A percentile compares a stretch with the other conserved stretches of the same genome.
Evolutionary conservation across 2,888 invertebrate species (phyloP).

Genomic region (Spodoptera picta): DNA sequence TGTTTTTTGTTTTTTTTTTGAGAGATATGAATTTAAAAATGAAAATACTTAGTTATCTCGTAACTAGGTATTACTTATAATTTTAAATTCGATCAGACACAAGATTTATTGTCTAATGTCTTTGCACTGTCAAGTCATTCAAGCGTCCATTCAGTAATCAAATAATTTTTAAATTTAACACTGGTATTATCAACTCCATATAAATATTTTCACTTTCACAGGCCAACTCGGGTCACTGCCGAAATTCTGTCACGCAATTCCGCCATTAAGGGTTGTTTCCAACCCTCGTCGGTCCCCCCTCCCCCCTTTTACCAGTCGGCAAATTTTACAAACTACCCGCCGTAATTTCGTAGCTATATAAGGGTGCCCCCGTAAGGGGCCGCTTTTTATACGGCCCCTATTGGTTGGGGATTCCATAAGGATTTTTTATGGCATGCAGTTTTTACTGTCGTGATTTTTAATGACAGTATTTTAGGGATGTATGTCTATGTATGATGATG

Average conservation of each 20-base stretch:
- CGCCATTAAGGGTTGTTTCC: constrained; percentile 86
- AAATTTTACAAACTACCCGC: constrained; percentile 86
- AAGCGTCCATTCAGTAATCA: no score
- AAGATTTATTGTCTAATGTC: no score
- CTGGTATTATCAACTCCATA: constrained; percentile 71
- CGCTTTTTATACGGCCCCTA: constrained; percentile 71
- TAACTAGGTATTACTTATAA: no score
- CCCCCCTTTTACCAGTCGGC: constrained; percentile 68
- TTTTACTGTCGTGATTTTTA: constrained; percentile 69
- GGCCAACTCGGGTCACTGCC: constrained; percentile 86
- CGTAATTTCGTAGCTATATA: constrained; percentile 79
- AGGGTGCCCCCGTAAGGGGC: constrained; percentile 70
- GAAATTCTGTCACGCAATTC: constrained; percentile 88
- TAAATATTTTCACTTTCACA: constrained; percentile 87
- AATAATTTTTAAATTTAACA: constrained; percentile 17
- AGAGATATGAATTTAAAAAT: no score
- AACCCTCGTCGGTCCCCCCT: constrained; percentile 56
- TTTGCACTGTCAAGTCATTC: no score
- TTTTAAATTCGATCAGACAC: no score
- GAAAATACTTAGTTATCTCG: no score
- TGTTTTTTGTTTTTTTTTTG: no score
- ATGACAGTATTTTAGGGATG: constrained; percentile 19
- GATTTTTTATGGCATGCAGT: constrained; percentile 76
- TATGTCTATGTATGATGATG: background rate
- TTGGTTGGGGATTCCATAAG: constrained; percentile 67